Percentiles rank a stretch among this genome's conserved stretches.
These are phyloP conservation scores for Andrena dorsata DNA, from an alignment of 2,888 invertebrate species.

Conservation along the genomic window DNA sequence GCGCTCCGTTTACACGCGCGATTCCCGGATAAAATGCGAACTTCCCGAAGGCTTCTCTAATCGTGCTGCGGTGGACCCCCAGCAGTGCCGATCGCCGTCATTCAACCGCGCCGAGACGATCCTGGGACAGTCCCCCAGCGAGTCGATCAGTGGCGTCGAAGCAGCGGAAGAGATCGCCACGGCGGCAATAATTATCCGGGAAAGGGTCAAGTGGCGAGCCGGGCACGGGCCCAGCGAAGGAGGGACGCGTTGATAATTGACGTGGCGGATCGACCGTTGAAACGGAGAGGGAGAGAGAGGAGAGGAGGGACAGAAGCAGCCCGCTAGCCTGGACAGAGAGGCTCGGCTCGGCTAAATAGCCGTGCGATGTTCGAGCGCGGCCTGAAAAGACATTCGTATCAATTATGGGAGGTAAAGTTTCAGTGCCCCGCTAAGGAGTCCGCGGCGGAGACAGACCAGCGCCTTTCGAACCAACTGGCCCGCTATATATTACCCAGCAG, in stretches of 20 bases:
- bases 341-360: constrained; percentile 74
- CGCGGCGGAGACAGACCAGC: constrained; percentile 81
- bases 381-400: constrained; percentile 84
- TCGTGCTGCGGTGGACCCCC: too few relatives aligned
- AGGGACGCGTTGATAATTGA: constrained; percentile 76
- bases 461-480: constrained; percentile 82
- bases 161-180: neutral
- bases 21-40: neutral
- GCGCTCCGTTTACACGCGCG: neutral
- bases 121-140: neutral
- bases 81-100: too few relatives aligned
- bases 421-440: constrained; percentile 80
- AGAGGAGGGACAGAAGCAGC: constrained; percentile 5
- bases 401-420: constrained; percentile 82
- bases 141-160: neutral
- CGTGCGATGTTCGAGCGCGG: constrained; percentile 80
- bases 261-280: constrained; percentile 68
- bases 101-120: neutral
- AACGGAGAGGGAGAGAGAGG: neutral
- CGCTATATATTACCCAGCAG: constrained; percentile 84
- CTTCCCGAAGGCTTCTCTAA: too few relatives aligned
- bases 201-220: constrained; percentile 48
- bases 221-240: constrained; percentile 15
- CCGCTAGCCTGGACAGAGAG: constrained; percentile 39
- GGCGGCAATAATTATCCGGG: constrained; percentile 33